Evolutionary conservation across 2,113 vertebrate genomes (phyloP).

Genomic region (Megaceryle torquata): DNA sequence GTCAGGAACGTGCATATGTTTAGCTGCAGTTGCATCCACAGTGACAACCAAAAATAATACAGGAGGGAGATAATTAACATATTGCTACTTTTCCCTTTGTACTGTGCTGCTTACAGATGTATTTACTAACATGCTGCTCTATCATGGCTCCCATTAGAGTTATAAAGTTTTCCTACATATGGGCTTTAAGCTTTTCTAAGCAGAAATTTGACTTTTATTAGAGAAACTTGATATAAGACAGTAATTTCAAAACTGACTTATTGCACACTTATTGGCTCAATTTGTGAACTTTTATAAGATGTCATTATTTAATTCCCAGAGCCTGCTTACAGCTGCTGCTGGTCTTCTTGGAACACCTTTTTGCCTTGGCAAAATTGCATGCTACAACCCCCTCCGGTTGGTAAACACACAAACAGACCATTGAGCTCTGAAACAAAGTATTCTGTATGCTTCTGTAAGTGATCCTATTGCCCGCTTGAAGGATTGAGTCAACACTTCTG

Average conservation of each 20-base stretch:
- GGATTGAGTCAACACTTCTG: background rate
- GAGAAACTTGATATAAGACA: constrained; percentile 59
- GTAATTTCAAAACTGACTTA: constrained; percentile 58
- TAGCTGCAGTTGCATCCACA: background rate
- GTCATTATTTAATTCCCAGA: constrained; percentile 53
- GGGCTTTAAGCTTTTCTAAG: constrained; percentile 59
- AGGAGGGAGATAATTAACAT: constrained; percentile 58
- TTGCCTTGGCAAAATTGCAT: background rate
- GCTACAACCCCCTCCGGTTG: background rate
- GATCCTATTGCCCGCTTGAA: background rate
- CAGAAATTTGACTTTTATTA: constrained; percentile 55
- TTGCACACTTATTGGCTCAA: constrained; percentile 50
- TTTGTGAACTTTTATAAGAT: constrained; percentile 59
- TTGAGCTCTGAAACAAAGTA: background rate
- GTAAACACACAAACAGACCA: constrained; percentile 59
- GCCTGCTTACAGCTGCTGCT: constrained; percentile 51
- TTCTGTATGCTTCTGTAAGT: constrained; percentile 4
- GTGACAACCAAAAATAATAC: constrained; percentile 56
- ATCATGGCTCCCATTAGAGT: constrained; percentile 61
- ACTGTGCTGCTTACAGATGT: constrained; percentile 58
- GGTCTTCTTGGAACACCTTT: constrained; percentile 51
- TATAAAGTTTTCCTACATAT: constrained; percentile 64
- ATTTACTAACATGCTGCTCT: constrained; percentile 66
- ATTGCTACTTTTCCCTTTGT: constrained; percentile 63
- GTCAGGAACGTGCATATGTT: background rate